Percentiles rank a stretch among this genome's conserved stretches.
phyloP scores from a whole-genome alignment of 2,888 invertebrate species.

The Megaustenia siamemsis region DNA sequence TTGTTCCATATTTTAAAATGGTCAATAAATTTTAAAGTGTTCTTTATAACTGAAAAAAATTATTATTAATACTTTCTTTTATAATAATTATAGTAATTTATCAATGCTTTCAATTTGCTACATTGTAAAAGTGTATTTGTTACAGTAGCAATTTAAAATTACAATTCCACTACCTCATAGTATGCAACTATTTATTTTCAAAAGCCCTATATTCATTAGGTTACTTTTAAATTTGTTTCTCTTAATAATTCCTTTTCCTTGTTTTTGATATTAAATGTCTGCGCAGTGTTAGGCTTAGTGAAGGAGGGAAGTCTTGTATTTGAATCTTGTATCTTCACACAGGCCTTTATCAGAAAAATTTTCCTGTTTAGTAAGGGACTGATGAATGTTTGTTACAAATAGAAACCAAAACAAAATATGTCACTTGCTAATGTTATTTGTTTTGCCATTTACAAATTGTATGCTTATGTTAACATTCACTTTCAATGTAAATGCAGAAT shows the following conservation, averaged over 20 bases:
- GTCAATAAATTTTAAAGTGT: neutral
- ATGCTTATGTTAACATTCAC: too few relatives aligned
- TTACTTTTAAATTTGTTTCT: neutral
- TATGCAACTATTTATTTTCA: neutral
- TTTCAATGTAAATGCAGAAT: too few relatives aligned
- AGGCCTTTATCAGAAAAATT: too few relatives aligned
- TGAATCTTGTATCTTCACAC: too few relatives aligned
- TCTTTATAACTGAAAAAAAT: neutral
- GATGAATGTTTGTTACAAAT: too few relatives aligned
- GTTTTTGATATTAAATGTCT: neutral
- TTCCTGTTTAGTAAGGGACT: too few relatives aligned
- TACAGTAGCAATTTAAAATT: neutral
- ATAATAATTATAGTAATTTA: neutral
- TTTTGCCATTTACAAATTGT: too few relatives aligned
- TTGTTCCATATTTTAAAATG: too few relatives aligned
- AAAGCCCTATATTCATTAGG: neutral
- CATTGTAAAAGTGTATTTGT: neutral
- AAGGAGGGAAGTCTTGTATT: too few relatives aligned
- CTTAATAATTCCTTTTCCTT: neutral
- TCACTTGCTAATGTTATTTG: too few relatives aligned
- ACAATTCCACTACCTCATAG: slow-evolving; percentile 4
- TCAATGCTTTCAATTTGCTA: neutral
- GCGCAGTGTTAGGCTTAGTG: neutral
- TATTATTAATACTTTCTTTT: neutral
- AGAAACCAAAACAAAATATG: too few relatives aligned